Percentiles rank a stretch among this genome's conserved stretches.
These are phyloP conservation scores for Pterocles orientalis DNA, from an alignment of 2,113 vertebrate species.

Conservation along the genomic window DNA sequence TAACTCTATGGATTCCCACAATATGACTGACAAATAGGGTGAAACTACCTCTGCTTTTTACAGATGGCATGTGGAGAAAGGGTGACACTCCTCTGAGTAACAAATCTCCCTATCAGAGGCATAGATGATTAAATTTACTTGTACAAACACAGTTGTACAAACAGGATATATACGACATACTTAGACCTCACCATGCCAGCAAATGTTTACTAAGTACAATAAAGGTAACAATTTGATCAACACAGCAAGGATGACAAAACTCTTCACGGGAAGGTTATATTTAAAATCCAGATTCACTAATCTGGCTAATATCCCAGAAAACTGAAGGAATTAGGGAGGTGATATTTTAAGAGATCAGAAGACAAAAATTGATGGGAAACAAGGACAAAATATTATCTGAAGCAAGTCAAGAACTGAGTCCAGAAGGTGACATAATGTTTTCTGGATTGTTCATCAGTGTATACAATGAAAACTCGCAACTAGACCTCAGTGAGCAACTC, in stretches of 20 bases:
- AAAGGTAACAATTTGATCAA: not conserved
- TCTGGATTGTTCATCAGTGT: not conserved
- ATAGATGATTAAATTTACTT: not conserved
- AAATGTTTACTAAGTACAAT: not conserved
- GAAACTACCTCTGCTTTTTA: not conserved
- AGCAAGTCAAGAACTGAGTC: not conserved
- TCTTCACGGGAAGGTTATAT: not conserved
- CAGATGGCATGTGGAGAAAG: not conserved
- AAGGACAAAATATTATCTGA: not conserved
- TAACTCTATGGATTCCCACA: not conserved
- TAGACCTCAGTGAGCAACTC: not conserved
- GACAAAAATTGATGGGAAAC: not conserved
- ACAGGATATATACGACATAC: not conserved
- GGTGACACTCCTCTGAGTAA: not conserved
- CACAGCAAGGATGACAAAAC: not conserved
- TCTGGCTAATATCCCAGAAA: not conserved
- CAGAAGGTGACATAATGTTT: not conserved
- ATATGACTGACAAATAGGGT: not conserved
- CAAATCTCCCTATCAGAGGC: not conserved
- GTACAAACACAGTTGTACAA: not conserved
- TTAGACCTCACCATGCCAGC: not conserved
- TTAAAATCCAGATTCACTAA: not conserved
- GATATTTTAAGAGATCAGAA: not conserved
- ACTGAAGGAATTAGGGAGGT: not conserved
- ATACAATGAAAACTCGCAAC: not conserved